Evolutionary conservation across 2,113 vertebrate species (phyloP).

Genomic region (Scolopax mira): DNA sequence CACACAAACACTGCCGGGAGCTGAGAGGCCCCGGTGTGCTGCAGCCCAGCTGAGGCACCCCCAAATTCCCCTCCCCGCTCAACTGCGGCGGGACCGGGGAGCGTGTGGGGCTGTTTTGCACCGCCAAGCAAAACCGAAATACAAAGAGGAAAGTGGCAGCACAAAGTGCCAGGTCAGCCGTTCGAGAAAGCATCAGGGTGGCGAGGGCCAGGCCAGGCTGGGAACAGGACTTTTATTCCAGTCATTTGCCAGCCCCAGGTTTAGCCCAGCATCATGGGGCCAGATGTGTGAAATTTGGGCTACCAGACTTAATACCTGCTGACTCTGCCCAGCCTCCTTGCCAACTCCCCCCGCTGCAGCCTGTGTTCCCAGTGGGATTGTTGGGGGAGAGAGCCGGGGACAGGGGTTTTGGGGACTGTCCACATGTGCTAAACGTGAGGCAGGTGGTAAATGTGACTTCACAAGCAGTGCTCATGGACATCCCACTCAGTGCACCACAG

Average conservation of each 20-base stretch:
- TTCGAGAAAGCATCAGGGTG: neutral
- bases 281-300: neutral
- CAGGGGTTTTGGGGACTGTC: neutral
- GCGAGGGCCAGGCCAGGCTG: neutral
- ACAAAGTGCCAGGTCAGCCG: neutral
- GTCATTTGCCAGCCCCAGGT: neutral
- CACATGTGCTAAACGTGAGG: neutral
- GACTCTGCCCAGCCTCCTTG: neutral
- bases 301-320: neutral
- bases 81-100: fast-evolving
- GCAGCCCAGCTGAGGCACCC: neutral
- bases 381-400: neutral
- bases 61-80: neutral
- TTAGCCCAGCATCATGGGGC: neutral
- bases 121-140: slow-evolving; percentile 8
- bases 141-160: slow-evolving; percentile 3
- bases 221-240: neutral
- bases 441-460: neutral
- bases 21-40: fast-evolving
- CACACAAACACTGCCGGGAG: neutral
- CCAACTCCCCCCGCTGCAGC: neutral
- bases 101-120: neutral
- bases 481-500: neutral
- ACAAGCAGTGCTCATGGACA: neutral
- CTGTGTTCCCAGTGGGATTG: fast-evolving